phyloP scores from a whole-genome alignment of 2,113 vertebrate genomes.

The Triplophysa dalaica region DNA sequence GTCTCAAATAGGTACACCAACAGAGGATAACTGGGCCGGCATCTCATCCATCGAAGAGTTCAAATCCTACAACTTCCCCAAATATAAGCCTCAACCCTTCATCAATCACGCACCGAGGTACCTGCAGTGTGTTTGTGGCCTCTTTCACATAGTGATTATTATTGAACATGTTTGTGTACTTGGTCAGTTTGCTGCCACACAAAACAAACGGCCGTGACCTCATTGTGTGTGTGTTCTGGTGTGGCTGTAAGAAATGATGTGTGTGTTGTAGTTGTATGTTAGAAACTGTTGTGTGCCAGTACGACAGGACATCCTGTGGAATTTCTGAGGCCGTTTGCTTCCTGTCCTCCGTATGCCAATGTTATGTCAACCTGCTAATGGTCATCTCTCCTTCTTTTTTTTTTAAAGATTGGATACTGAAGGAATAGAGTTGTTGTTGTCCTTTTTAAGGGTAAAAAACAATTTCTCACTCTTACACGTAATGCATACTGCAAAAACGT shows the following conservation, averaged over 20 bases:
- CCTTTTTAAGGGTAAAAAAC: slow-evolving; percentile 86
- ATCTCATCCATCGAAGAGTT: slow-evolving; percentile 95
- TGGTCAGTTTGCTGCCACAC: slow-evolving; percentile 6
- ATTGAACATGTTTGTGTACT: neutral
- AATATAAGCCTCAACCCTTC: slow-evolving; percentile 92
- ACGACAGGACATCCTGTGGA: slow-evolving; percentile 72
- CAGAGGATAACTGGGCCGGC: slow-evolving; percentile 94
- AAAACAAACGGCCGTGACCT: slow-evolving; percentile 47
- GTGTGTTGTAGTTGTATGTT: slow-evolving; percentile 2
- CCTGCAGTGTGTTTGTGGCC: neutral
- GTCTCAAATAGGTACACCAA: slow-evolving; percentile 84
- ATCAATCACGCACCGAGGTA: slow-evolving; percentile 98
- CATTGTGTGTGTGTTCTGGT: slow-evolving; percentile 14
- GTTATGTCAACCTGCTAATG: slow-evolving; percentile 50
- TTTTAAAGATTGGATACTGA: slow-evolving; percentile 86
- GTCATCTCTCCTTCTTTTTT: slow-evolving; percentile 52
- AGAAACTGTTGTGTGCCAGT: slow-evolving; percentile 25
- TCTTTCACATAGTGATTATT: neutral
- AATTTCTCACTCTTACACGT: neutral
- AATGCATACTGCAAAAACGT: neutral
- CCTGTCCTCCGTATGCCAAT: slow-evolving; percentile 65
- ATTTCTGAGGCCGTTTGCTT: slow-evolving; percentile 64
- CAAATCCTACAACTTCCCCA: slow-evolving; percentile 97
- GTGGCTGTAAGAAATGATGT: slow-evolving; percentile 3
- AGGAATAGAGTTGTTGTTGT: slow-evolving; percentile 93